phyloP scores from a whole-genome alignment of 2,113 vertebrate genomes.

The Casuarius casuarius region DNA sequence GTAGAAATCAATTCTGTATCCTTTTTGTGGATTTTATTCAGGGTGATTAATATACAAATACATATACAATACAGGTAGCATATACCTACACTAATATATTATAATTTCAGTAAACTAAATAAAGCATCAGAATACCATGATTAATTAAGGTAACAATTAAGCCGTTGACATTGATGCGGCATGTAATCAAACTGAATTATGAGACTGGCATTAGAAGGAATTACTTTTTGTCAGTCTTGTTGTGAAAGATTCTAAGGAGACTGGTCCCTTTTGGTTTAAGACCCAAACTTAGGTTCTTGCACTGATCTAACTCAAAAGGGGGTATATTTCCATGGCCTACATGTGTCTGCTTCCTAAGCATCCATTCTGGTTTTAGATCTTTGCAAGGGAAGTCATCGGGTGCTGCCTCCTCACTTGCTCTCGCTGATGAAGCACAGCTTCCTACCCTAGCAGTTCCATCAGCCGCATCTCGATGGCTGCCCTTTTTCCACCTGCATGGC shows the following conservation, averaged over 20 bases:
- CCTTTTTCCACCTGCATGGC: not conserved
- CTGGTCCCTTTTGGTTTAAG: not conserved
- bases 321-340: not conserved
- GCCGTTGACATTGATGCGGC: not conserved
- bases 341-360: not conserved
- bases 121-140: not conserved
- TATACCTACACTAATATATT: not conserved
- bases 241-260: not conserved
- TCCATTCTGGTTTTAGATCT: not conserved
- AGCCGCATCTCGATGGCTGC: not conserved
- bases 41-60: not conserved
- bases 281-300: not conserved
- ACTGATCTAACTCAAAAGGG: not conserved
- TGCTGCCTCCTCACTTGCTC: not conserved
- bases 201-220: not conserved
- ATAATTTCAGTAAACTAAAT: not conserved
- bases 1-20: not conserved
- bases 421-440: not conserved
- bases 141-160: not conserved
- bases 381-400: not conserved
- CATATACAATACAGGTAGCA: not conserved
- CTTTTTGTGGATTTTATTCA: not conserved
- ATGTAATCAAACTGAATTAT: slow-evolving; percentile 13
- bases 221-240: not conserved
- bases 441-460: not conserved